Evolutionary conservation across 2,797 vertebrate species (phyloP).

Genomic region (Iguana delicatissima): DNA sequence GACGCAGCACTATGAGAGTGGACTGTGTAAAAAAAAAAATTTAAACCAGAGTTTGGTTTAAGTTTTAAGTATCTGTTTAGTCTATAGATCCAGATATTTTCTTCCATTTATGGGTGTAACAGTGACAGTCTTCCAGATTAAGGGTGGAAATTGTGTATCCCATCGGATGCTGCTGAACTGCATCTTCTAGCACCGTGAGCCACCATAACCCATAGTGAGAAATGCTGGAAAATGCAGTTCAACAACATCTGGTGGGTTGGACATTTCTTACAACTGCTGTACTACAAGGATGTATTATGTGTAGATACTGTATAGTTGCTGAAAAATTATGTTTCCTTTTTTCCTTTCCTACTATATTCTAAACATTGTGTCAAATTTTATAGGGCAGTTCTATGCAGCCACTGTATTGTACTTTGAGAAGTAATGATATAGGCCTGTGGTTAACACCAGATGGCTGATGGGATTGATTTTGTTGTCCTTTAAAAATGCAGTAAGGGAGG

Average conservation of each 20-base stretch:
- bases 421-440: background rate
- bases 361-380: background rate
- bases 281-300: too few species aligned
- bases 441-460: background rate
- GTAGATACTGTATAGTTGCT: too few species aligned
- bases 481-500: background rate
- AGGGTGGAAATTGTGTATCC: too few species aligned
- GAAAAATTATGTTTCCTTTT: background rate
- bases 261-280: too few species aligned
- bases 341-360: background rate
- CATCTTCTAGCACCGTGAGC: too few species aligned
- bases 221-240: too few species aligned
- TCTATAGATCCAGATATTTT: background rate
- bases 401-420: background rate
- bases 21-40: background rate
- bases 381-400: background rate
- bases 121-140: background rate
- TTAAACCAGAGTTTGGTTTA: background rate
- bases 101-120: background rate
- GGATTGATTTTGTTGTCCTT: background rate
- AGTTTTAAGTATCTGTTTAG: background rate
- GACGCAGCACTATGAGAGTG: background rate
- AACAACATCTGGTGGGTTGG: too few species aligned
- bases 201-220: too few species aligned
- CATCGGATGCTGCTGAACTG: too few species aligned